A percentile compares a stretch with the other conserved stretches of the same genome.
These are phyloP conservation scores for Danio tinwini DNA, from an alignment of 2,797 vertebrate genomes.

Conservation along the genomic window DNA sequence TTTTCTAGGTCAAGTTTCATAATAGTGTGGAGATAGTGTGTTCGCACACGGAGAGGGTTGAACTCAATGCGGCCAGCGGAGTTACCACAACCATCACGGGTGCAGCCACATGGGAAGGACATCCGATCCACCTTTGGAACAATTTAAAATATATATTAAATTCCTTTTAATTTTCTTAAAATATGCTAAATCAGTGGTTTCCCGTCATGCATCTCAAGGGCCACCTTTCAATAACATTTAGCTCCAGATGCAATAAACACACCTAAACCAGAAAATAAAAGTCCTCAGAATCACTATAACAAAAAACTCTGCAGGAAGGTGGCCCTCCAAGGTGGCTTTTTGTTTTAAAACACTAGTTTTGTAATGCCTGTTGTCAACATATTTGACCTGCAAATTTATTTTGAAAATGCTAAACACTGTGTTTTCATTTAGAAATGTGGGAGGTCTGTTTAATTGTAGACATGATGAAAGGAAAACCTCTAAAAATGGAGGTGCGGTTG, in stretches of 20 bases:
- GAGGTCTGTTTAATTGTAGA: no score
- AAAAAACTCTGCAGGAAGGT: not conserved
- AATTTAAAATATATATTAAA: not conserved
- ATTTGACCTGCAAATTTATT: no score
- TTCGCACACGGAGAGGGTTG: constrained; percentile 93
- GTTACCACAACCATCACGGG: constrained; percentile 92
- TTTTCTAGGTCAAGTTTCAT: constrained; percentile 96
- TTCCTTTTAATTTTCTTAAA: not conserved
- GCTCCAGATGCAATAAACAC: not conserved
- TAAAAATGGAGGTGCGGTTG: no score
- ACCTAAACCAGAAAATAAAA: not conserved
- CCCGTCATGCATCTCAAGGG: not conserved
- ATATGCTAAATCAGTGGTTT: not conserved
- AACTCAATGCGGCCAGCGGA: constrained; percentile 92
- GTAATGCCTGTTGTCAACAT: no score
- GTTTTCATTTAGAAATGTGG: no score
- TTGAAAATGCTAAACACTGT: no score
- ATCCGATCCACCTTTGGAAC: constrained; percentile 89
- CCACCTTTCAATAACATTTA: not conserved
- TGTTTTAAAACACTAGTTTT: no score
- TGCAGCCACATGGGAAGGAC: constrained; percentile 96
- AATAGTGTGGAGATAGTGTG: constrained; percentile 96
- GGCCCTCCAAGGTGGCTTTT: not conserved
- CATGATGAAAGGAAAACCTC: no score
- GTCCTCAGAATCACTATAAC: not conserved